Evolutionary conservation across 1,140 invertebrate genomes (phyloP), one percentile per base, ranked within the genome.

Genomic region (Halictus rubicundus): DNA sequence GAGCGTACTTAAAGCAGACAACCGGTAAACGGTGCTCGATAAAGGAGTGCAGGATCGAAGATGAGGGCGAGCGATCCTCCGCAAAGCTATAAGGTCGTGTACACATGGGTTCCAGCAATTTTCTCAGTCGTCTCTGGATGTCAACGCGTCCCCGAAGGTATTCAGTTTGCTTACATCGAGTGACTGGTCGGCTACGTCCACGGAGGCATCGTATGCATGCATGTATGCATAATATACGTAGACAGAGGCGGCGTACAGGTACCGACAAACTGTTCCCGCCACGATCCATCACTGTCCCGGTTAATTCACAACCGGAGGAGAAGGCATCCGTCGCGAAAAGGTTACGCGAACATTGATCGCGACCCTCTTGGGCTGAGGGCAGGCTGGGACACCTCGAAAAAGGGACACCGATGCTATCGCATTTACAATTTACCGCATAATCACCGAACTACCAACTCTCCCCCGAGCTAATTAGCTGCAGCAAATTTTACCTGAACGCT

Each of bases 251-350:
- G 68, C 72, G 70, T 60, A 84, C 71, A 63, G 72, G 27, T 76
- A 57, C 77, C 72, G 32, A 60, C 49, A 76, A 68, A 75, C 77
- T 69, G 68, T 54, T 54, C 63, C 42, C 57, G 68, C n/a, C 66
- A 68, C 84, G 64, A 88, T 88, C 78, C 83, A 88, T 88, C 87
- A 88, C 87, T 88, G 87, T 88, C 87, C 60, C 54, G 71, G 72
- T 76, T 88, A 85, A 88, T 88, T 88, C 83, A 76, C 59, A 82
- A 73, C 32, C 25, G 49, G 68, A n/a, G 54, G 54, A n/a, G 68
- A 63, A 72, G 71, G 54, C 78, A 80, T 74, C 68, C 76, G 59
- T 39, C 65, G 54, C 68, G 74, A 42, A 78, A 74, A 86, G 76
- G 76, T 86, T 82, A 86, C n/a, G 76, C 54, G 42, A 46, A 25